A percentile compares a stretch with the other conserved stretches of the same genome.
phyloP scores from a whole-genome alignment of 2,888 invertebrate genomes.

The Arenicola marina region DNA sequence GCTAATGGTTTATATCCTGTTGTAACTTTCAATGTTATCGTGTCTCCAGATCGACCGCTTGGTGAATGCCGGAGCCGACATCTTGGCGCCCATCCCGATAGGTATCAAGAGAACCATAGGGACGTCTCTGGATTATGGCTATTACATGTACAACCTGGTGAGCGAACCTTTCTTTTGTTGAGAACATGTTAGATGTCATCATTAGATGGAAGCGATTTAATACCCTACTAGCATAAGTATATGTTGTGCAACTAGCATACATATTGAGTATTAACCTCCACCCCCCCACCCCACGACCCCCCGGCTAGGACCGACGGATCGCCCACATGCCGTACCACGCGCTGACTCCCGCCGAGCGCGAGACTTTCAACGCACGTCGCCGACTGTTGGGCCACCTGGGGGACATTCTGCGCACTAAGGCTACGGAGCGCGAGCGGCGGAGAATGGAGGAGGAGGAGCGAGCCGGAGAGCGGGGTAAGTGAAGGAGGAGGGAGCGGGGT shows the following conservation, averaged over 20 bases:
- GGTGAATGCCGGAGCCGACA: constrained; percentile 53
- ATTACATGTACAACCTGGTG: constrained; percentile 59
- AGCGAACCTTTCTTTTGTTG: too few species aligned
- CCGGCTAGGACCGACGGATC: constrained; percentile 54
- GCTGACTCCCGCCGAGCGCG: constrained; percentile 57
- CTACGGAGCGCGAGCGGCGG: constrained; percentile 52
- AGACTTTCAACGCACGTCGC: constrained; percentile 56
- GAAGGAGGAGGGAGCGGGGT: too few species aligned
- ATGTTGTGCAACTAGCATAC: too few species aligned
- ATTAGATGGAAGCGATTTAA: too few species aligned
- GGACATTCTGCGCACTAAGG: constrained; percentile 50
- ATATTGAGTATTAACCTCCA: not conserved
- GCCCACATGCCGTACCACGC: constrained; percentile 62
- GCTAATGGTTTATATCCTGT: not conserved
- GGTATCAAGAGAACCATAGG: constrained; percentile 56
- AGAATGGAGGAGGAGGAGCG: constrained; percentile 47
- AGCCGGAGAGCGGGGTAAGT: constrained; percentile 48
- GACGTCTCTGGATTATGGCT: constrained; percentile 59
- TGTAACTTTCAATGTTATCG: not conserved
- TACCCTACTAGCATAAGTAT: too few species aligned
- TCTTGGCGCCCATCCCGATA: constrained; percentile 54
- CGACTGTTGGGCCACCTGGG: constrained; percentile 53
- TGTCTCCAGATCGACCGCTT: constrained; percentile 55
- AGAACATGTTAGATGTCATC: too few species aligned
- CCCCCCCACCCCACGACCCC: not conserved